phyloP scores from a whole-genome alignment of 2,888 invertebrate genomes.

The Salticus scenicus region DNA sequence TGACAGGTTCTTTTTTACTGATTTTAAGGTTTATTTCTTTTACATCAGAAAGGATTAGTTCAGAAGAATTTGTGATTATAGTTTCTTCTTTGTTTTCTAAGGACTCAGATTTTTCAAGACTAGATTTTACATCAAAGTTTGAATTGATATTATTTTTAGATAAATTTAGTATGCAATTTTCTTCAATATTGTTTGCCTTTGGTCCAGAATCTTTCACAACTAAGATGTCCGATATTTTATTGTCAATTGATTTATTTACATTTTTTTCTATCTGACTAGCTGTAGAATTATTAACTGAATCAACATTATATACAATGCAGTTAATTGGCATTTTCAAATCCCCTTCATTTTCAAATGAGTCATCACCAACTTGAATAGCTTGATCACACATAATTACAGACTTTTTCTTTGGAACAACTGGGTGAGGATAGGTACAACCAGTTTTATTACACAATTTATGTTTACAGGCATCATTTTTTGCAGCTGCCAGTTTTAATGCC shows the following conservation, averaged over 20 bases:
- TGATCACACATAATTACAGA: constrained; percentile 58
- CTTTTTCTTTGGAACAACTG: constrained; percentile 21
- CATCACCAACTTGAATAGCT: constrained; percentile 60
- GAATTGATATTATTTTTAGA: not conserved
- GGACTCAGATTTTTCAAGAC: not conserved
- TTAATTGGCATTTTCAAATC: not conserved
- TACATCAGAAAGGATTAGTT: not conserved
- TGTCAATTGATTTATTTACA: too few species aligned
- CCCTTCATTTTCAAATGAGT: constrained; percentile 25
- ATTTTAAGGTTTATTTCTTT: not conserved
- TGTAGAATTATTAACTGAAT: not conserved
- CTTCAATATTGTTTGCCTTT: not conserved
- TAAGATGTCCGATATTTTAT: too few species aligned
- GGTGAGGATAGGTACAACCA: constrained; percentile 18
- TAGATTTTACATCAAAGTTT: not conserved
- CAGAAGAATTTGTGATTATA: not conserved
- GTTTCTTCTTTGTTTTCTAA: not conserved
- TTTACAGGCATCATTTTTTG: constrained; percentile 11
- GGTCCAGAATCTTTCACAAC: not conserved
- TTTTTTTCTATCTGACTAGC: not conserved
- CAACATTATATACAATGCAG: not conserved
- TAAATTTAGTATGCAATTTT: not conserved
- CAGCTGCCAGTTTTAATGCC: constrained; percentile 22
- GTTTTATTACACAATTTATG: constrained; percentile 36
- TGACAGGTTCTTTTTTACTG: too few species aligned